phyloP scores from a whole-genome alignment of 1,140 invertebrate species.

The Hyles euphorbiae region DNA sequence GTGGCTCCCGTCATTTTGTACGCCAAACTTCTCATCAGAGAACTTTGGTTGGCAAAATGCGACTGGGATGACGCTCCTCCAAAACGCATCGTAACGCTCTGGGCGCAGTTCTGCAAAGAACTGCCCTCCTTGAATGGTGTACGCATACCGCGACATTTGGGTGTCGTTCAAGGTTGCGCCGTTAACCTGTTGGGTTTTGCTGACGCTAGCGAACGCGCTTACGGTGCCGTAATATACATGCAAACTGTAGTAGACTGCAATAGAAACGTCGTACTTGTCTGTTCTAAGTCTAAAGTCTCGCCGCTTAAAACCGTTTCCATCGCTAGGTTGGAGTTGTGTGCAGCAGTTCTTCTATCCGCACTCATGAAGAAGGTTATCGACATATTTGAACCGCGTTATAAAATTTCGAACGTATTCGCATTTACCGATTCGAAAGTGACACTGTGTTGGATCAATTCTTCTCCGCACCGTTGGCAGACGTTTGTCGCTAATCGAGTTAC shows the following conservation, averaged over 20 bases:
- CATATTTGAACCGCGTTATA: too few relatives aligned
- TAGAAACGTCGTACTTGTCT: slow-evolving; percentile 8
- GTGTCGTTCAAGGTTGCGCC: not conserved
- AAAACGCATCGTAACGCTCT: slow-evolving; percentile 1
- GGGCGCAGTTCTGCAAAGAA: slow-evolving; percentile 6
- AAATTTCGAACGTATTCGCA: too few relatives aligned
- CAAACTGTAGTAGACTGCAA: slow-evolving; percentile 1
- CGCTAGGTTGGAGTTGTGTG: too few relatives aligned
- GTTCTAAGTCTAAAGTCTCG: slow-evolving; percentile 28
- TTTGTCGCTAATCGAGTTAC: too few relatives aligned
- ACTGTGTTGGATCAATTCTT: too few relatives aligned
- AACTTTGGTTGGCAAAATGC: slow-evolving; percentile 13
- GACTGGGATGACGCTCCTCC: slow-evolving; percentile 19
- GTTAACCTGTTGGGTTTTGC: slow-evolving; percentile 31
- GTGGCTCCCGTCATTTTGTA: slow-evolving; percentile 14
- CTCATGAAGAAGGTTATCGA: too few relatives aligned
- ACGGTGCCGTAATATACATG: slow-evolving; percentile 38
- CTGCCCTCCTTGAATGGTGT: slow-evolving; percentile 9
- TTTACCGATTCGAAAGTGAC: too few relatives aligned
- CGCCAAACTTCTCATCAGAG: slow-evolving; percentile 20
- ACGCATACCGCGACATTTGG: slow-evolving; percentile 9
- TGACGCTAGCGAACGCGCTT: slow-evolving; percentile 38
- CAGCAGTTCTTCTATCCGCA: too few relatives aligned
- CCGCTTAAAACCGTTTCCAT: too few relatives aligned
- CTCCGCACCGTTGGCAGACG: too few relatives aligned